Base-by-base conservation (phyloP, 2,113 vertebrate species). In the Neodontobutis hainanensis region DNA sequence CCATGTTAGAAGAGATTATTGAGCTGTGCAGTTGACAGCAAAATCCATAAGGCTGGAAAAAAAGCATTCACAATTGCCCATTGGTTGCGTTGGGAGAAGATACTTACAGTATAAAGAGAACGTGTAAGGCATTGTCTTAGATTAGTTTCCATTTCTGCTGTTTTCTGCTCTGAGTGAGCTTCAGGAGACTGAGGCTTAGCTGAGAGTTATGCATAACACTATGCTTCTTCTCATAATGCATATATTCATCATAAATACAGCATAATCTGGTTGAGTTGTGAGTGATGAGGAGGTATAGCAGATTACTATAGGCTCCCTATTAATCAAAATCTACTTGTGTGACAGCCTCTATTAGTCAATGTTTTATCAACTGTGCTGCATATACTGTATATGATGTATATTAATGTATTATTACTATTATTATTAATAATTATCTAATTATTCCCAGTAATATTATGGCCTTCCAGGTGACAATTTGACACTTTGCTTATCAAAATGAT, bases 261-360 rank as follows among this genome's bases (percentile, higher is more conserved):
- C 3, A 8, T 55, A 55, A 56, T 75, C 58, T 64, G 8, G 35
- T 5, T 51, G 5, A 19, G n/a, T 58, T 68, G 49, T 70, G 32
- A 16, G 35, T 8, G 1, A 15, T 12, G 1, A 15, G 5, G 11
- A 15, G 10, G 3, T 56, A 44, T 51, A 40, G 19, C 62, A 53
- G 11, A 69, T 69, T 64, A 43, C 5, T 0, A 61, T 73, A 53
- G 75, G 68, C 46, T 45, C 8, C 6, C 15, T 35, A 63, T 56
- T 60, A 66, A 66, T 34, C n/a, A 34, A 65, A 49, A 63, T 63
- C 68, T 75, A 68, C 51, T 8, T 35, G 68, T 60, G 48, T 6
- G 35, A 83, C 63, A 27, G 15, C 52, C 58, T 61, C 16, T 56
- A 45, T 76, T 45, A 68, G 55, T 68, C 40, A 69, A 38, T 34